Evolutionary conservation across 1,140 invertebrate genomes (phyloP).

Genomic region (Tetragonula clypearis): DNA sequence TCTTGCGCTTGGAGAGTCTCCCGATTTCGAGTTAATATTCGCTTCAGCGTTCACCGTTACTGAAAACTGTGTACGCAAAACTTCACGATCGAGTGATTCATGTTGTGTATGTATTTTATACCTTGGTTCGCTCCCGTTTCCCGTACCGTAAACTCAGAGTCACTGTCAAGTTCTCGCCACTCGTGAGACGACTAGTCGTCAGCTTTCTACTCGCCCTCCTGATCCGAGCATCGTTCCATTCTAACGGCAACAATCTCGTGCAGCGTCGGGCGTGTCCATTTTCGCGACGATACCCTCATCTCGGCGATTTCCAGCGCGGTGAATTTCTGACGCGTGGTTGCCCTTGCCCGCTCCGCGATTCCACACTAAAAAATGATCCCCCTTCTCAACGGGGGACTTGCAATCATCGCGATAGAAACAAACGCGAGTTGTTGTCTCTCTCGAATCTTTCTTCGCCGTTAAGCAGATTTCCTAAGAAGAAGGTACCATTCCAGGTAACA

Average conservation of each 20-base stretch:
- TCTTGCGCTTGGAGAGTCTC: background rate
- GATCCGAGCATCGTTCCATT: constrained; percentile 19
- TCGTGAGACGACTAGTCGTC: background rate
- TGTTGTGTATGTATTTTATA: background rate
- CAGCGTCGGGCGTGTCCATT: constrained; percentile 36
- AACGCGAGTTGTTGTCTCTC: no score
- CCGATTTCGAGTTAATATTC: background rate
- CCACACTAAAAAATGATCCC: background rate
- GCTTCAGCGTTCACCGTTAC: background rate
- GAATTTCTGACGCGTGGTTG: background rate
- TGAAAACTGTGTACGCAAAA: background rate
- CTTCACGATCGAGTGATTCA: background rate
- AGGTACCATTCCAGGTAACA: background rate
- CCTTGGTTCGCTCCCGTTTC: background rate
- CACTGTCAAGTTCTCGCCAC: background rate
- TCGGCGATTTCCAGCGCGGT: background rate
- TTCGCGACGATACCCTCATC: constrained; percentile 24
- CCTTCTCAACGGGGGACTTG: no score
- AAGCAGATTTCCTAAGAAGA: background rate
- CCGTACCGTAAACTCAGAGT: background rate
- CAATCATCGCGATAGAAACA: no score
- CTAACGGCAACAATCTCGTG: background rate
- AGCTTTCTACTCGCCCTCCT: constrained; percentile 42
- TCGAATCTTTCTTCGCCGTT: no score
- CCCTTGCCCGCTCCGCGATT: background rate